Conservation (phyloP, 1,140 invertebrate genomes). For the Trichonephila clavipes region DNA sequence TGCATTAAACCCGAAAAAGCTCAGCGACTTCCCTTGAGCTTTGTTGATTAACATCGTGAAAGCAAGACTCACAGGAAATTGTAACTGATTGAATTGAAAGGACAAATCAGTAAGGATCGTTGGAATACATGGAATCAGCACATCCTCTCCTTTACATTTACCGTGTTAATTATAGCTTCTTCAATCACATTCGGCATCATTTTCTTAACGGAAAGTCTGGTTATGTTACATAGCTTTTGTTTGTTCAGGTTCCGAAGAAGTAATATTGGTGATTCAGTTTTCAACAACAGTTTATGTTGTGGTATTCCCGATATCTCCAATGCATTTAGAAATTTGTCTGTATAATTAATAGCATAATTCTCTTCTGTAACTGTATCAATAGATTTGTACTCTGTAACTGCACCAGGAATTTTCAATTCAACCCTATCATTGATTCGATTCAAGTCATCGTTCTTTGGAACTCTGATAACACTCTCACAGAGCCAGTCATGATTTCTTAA, state of each 20-base stretch:
- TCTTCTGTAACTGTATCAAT: not conserved
- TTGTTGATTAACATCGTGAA: slow-evolving; percentile 83
- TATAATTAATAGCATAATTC: not conserved
- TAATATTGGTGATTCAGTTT: slow-evolving; percentile 79
- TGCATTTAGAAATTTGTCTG: not conserved
- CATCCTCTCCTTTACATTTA: not conserved
- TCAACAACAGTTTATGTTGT: not conserved
- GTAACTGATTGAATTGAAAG: slow-evolving; percentile 81
- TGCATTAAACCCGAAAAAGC: too few relatives aligned
- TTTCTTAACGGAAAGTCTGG: too few relatives aligned
- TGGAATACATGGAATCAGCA: not conserved
- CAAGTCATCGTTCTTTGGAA: not conserved
- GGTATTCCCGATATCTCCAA: not conserved
- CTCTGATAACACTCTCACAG: too few relatives aligned
- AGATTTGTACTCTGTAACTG: not conserved
- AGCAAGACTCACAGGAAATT: slow-evolving; percentile 82
- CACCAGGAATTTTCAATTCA: slow-evolving; percentile 26
- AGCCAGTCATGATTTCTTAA: too few relatives aligned
- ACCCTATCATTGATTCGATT: slow-evolving; percentile 43
- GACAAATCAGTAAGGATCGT: slow-evolving; percentile 51
- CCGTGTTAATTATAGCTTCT: too few relatives aligned
- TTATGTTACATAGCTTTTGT: slow-evolving; percentile 79
- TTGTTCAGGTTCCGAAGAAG: slow-evolving; percentile 81
- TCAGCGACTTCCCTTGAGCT: too few relatives aligned
- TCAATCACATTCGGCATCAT: too few relatives aligned